These are phyloP conservation scores for Pseudomugil tenellus DNA, from an alignment of 2,797 vertebrate genomes.

Conservation along the genomic window DNA sequence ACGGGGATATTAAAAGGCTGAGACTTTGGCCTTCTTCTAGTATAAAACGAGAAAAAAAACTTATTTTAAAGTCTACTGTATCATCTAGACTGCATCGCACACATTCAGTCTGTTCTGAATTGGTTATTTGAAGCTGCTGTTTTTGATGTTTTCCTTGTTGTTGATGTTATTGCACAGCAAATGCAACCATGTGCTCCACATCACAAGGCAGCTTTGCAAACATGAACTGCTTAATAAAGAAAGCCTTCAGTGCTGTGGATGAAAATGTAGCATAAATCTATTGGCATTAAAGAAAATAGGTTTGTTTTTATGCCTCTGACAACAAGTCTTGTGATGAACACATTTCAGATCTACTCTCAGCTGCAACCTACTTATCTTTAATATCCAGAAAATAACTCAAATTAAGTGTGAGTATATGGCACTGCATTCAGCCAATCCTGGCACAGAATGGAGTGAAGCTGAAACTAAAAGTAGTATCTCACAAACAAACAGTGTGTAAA, in stretches of 20 bases:
- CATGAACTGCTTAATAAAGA: background rate
- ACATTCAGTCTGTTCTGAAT: background rate
- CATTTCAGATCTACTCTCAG: background rate
- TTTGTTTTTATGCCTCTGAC: background rate
- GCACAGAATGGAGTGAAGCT: background rate
- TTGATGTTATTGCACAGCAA: background rate
- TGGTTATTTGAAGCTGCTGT: background rate
- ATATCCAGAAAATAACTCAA: background rate
- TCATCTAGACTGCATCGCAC: background rate
- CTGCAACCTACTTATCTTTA: background rate
- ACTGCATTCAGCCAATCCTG: background rate
- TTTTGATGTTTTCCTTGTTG: background rate
- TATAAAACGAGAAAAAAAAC: background rate
- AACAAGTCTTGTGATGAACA: background rate
- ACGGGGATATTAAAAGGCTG: background rate
- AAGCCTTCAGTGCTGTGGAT: background rate
- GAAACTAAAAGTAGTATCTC: background rate
- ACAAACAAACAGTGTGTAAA: background rate
- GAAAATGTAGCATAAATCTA: conserved; percentile 2
- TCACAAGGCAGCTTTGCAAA: background rate
- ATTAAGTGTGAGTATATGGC: background rate
- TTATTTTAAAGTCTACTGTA: background rate
- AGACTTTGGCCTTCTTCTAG: background rate
- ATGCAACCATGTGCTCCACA: background rate
- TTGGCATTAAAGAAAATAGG: background rate